A percentile compares a stretch with the other conserved stretches of the same genome.
Conservation (phyloP, 2,797 vertebrate species). For the Chelidonichthys spinosus region DNA sequence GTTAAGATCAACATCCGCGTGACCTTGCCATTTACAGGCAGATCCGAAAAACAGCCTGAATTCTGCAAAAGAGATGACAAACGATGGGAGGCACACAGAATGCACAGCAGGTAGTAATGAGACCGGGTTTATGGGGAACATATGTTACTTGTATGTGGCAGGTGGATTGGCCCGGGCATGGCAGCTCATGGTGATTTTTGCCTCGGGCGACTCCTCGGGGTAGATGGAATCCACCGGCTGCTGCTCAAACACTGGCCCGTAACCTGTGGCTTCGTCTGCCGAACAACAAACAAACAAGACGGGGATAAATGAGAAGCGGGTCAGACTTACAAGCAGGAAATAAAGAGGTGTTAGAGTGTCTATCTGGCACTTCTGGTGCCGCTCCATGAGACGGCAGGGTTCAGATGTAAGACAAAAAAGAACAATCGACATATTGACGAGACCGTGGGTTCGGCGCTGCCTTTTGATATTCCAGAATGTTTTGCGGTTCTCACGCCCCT, state of each 20-base stretch:
- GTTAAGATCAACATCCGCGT: conserved; percentile 2
- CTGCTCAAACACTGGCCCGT: conserved; percentile 97
- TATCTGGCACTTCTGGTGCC: conserved; percentile 62
- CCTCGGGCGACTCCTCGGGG: conserved; percentile 95
- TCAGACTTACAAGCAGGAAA: conserved; percentile 37
- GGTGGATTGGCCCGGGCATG: conserved; percentile 90
- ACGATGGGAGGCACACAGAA: conserved; percentile 18
- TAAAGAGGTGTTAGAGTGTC: conserved; percentile 20
- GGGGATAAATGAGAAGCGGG: conserved; percentile 36
- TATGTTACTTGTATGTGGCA: conserved; percentile 93
- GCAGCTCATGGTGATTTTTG: conserved; percentile 94
- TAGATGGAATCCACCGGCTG: conserved; percentile 96
- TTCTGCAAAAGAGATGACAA: conserved; percentile 17
- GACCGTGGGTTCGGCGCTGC: conserved; percentile 14
- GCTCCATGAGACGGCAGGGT: conserved; percentile 36
- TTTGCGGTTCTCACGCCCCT: conserved; percentile 4
- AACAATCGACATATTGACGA: background rate
- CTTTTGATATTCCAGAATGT: conserved; percentile 19
- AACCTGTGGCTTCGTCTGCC: conserved; percentile 90
- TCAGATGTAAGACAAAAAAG: conserved; percentile 29
- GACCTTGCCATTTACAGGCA: conserved; percentile 26
- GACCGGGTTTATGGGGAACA: conserved; percentile 46
- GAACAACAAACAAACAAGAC: conserved; percentile 58
- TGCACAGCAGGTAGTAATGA: conserved; percentile 47
- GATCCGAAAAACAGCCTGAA: conserved; percentile 16